Evolutionary conservation across 1,140 invertebrate genomes (phyloP), one percentile per base, ranked within the genome.

Genomic region (Pogonognathellus flavescens): DNA sequence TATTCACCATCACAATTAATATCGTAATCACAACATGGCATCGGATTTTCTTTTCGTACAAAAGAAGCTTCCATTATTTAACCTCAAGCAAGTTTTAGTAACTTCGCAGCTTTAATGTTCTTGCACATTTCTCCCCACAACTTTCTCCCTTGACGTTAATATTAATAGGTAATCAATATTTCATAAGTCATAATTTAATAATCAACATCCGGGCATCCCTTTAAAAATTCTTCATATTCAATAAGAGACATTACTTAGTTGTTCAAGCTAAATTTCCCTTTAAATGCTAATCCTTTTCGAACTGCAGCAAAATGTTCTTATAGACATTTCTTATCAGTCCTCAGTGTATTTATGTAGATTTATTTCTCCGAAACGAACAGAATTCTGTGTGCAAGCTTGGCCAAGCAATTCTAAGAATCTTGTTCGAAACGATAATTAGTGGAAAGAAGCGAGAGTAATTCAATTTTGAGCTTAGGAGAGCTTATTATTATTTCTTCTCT

Each of bases 1-100:
- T n/a, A 76, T 31, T 50, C 41, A 18, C 49, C 70, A 76, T 76
- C 70, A 76, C 70, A 76, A 76, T 50, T 76, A 76, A 76, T 31
- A 49, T 50, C 70, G 49, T n/a, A 31, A 76, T 76, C 70, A 76
- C 70, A 76, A 76, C 70, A 31, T 76, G 25, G 70, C 62, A 16
- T 49, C 31, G 31, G 70, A 25, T 76, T 76, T 31, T 18, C 7
- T 16, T 20, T 76, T 31, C n/a, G 31, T 49, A 31, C 13, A 50
- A 50, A 76, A 49, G 49, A 50, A 25, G 14, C 41, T 76, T 76
- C 70, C 70, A 76, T 76, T 2, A 49, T 76, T 76, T 41, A 76
- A 70, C 31, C 14, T 76, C 25, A 76, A 14, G 25, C 18, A 10
- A 66, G 22, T 66, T 20, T 25, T 22, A 62, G 13, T 31, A 25